Conservation (phyloP, 2,888 invertebrate species). For the Caenorhabditis sp. region DNA sequence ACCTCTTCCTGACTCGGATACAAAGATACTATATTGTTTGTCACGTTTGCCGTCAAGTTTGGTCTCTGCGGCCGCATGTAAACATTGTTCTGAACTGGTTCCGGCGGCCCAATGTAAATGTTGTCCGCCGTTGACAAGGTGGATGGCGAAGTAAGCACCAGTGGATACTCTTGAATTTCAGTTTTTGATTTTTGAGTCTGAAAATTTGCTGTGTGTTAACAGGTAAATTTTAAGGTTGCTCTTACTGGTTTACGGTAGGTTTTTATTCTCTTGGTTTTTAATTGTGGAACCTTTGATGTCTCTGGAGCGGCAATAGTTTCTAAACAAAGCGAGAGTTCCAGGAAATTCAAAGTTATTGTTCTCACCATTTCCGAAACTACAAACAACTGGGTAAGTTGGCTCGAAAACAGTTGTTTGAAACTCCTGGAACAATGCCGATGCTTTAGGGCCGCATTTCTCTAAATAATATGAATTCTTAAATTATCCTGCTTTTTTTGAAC, state of each 20-base stretch:
- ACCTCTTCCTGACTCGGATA: conserved; percentile 43
- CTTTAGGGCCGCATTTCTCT: conserved; percentile 77
- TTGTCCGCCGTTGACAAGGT: conserved; percentile 53
- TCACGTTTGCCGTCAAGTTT: conserved; percentile 45
- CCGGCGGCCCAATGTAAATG: conserved; percentile 62
- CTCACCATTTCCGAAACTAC: conserved; percentile 64
- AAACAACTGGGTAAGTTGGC: conserved; percentile 79
- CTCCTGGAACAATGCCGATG: conserved; percentile 77
- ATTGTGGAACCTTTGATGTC: conserved; percentile 2
- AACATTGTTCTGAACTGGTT: conserved; percentile 40
- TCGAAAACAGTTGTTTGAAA: conserved; percentile 80
- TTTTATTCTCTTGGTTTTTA: conserved; percentile 43
- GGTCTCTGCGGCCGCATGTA: conserved; percentile 59
- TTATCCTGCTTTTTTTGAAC: background rate
- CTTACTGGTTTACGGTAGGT: conserved; percentile 41
- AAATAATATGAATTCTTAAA: background rate
- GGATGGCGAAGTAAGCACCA: conserved; percentile 55
- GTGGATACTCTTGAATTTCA: conserved; percentile 51
- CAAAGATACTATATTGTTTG: conserved; percentile 34
- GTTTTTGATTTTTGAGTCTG: conserved; percentile 59
- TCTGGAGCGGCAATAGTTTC: conserved; percentile 17
- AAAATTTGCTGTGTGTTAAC: background rate
- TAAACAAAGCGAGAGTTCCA: too few relatives aligned
- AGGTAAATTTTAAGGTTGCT: too few relatives aligned
- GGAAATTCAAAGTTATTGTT: too few relatives aligned